Base-by-base conservation (phyloP, 1,140 invertebrate genomes). In the Samia ricini region DNA sequence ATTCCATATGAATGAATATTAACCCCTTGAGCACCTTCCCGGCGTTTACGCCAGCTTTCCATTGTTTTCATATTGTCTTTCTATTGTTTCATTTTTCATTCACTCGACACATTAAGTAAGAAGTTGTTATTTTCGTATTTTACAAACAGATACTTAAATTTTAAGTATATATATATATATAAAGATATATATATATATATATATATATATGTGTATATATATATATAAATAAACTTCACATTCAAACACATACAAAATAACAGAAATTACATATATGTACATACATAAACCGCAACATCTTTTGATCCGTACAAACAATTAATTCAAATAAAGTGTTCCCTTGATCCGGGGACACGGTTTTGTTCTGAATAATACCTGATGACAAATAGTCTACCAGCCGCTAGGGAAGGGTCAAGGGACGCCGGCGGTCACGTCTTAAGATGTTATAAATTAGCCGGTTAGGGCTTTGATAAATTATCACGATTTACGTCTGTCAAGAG, bases 361-460 rank as follows among this genome's bases (percentile, higher is more conserved):
- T 29, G 61, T 29, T 60, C 55, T 19, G 50, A 60, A 65, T 71
- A 71, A 71, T 71, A 26, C 69, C 57, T 36, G 56, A 60, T 71
- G 69, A 71, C 69, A 71, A 71, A 71, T 71, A 62, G 69, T 65
- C 56, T 33, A 51, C 56, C 56, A 66, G 58, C 52, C 36, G 42
- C 55, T 51, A 21, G 54, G 26, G 54, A 60, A 62, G 60, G 60
- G 60, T 62, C 58, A 60, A 51, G 58, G 36, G 58, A 19, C 10
- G 22, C 24, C 12, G 18, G 51, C 26, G 63, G 62, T 49, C 59
- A 48, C 48, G 48, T 60, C 63, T 42, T 61, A 56, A 64, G 51
- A 56, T 10, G 52, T 29, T 56, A 50, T 48, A 58, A 58, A 42
- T 58, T 58, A 58, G 26, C 22, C 26, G n/a, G 3, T 19, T 36